Conservation (phyloP, 2,797 vertebrate genomes). For the Sebastes miniatus region DNA sequence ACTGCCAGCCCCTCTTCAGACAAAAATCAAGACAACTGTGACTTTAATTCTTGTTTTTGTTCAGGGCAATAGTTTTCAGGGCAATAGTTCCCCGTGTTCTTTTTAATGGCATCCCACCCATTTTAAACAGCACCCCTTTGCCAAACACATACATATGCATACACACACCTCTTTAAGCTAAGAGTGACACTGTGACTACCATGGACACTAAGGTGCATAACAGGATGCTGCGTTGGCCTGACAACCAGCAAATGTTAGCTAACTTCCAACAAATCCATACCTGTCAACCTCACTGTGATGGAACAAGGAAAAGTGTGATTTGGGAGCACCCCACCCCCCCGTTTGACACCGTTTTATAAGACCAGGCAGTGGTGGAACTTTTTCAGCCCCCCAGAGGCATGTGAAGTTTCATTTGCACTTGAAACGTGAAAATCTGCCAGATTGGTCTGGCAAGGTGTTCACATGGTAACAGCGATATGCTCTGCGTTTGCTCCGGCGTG, state of each 20-base stretch:
- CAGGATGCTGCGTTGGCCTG: background rate
- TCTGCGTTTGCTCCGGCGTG: background rate
- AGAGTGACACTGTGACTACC: background rate
- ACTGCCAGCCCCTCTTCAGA: background rate
- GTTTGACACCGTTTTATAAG: background rate
- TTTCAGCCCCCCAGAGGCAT: background rate
- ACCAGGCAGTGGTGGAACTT: background rate
- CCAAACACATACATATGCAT: background rate
- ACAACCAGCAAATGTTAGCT: background rate
- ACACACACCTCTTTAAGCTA: background rate
- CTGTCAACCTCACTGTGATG: background rate
- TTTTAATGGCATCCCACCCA: background rate
- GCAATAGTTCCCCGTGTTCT: background rate
- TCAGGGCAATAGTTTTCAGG: background rate
- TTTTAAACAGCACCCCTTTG: background rate
- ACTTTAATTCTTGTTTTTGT: background rate
- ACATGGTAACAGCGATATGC: slow-evolving; percentile 31
- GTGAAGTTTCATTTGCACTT: slow-evolving; percentile 27
- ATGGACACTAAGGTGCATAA: background rate
- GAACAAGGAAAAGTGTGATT: background rate
- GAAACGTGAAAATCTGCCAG: slow-evolving; percentile 22
- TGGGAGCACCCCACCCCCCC: background rate
- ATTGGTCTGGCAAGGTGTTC: slow-evolving; percentile 28
- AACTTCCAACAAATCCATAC: background rate
- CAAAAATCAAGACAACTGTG: background rate